These are phyloP conservation scores for Acanthococcus lagerstroemiae DNA, from an alignment of 2,888 invertebrate genomes.

Conservation along the genomic window DNA sequence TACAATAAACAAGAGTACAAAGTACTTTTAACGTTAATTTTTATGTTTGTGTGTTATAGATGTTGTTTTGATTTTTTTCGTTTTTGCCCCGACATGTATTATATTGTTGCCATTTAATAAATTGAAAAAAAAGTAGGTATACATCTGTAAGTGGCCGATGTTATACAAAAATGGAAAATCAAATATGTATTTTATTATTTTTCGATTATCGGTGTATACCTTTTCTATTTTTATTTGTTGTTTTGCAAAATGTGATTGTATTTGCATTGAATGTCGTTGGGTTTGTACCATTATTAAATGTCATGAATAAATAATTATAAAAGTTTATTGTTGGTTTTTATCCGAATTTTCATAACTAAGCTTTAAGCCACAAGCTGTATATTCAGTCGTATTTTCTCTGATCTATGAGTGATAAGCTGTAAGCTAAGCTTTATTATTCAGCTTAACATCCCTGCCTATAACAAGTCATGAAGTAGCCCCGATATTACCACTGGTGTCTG, in stretches of 20 bases:
- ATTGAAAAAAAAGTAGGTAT: conserved; percentile 17
- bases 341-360: too few relatives aligned
- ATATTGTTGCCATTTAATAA: conserved; percentile 26
- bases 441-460: too few relatives aligned
- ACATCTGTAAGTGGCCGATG: neutral
- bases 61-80: conserved; percentile 21
- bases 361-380: too few relatives aligned
- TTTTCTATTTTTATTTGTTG: conserved; percentile 23
- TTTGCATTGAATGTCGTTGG: conserved; percentile 28
- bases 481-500: too few relatives aligned
- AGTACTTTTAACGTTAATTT: conserved; percentile 14
- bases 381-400: too few relatives aligned
- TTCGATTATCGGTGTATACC: conserved; percentile 14
- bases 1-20: conserved; percentile 29
- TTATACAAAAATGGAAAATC: conserved; percentile 19
- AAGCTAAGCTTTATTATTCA: too few relatives aligned
- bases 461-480: too few relatives aligned
- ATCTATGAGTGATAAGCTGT: too few relatives aligned
- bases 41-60: conserved; percentile 23
- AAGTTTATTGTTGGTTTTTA: too few relatives aligned
- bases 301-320: conserved; percentile 23
- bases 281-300: conserved; percentile 28
- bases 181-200: conserved; percentile 18
- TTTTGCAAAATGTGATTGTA: conserved; percentile 28
- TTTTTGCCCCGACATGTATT: conserved; percentile 28